Evolutionary conservation across 1,140 invertebrate species (phyloP).

Genomic region (Drosophila leontia): DNA sequence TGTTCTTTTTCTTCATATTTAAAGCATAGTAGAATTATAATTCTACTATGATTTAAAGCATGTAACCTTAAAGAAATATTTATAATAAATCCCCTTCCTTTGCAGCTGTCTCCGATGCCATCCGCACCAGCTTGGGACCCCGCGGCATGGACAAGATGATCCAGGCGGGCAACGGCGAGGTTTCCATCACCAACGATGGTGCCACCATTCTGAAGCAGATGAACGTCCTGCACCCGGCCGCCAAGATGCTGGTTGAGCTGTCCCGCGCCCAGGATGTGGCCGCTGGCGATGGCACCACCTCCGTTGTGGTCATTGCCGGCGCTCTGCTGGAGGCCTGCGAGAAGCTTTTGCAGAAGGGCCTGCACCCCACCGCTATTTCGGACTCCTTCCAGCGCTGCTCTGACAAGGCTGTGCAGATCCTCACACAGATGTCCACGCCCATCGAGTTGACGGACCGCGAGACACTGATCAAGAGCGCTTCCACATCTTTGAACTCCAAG

Average conservation of each 20-base stretch:
- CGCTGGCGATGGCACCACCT: slow-evolving; percentile 99
- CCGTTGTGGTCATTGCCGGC: slow-evolving; percentile 98
- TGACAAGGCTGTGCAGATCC: slow-evolving; percentile 93
- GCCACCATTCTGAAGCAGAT: slow-evolving; percentile 99
- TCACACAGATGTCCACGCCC: slow-evolving; percentile 94
- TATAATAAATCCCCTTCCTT: slow-evolving; percentile 43
- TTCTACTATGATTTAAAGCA: no score
- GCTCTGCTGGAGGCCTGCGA: slow-evolving; percentile 97
- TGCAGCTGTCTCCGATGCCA: slow-evolving; percentile 98
- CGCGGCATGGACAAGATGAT: slow-evolving; percentile 99
- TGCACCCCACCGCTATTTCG: slow-evolving; percentile 99
- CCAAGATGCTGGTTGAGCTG: slow-evolving; percentile 99
- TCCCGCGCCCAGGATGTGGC: slow-evolving; percentile 99
- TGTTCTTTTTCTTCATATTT: not conserved
- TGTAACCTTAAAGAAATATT: not conserved
- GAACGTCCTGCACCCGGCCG: slow-evolving; percentile 99
- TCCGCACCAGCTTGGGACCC: slow-evolving; percentile 98
- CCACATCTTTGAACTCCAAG: slow-evolving; percentile 99
- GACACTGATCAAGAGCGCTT: slow-evolving; percentile 96
- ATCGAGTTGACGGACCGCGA: slow-evolving; percentile 95
- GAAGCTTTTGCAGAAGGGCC: slow-evolving; percentile 96
- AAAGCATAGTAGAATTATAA: no score
- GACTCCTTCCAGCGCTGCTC: slow-evolving; percentile 98
- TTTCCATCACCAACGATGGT: slow-evolving; percentile 99
- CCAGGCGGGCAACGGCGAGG: slow-evolving; percentile 98